Evolutionary conservation across 30 jellyfish, hydroid and myxozoan species (phyloP).

Genomic region (Aurelia sp.): DNA sequence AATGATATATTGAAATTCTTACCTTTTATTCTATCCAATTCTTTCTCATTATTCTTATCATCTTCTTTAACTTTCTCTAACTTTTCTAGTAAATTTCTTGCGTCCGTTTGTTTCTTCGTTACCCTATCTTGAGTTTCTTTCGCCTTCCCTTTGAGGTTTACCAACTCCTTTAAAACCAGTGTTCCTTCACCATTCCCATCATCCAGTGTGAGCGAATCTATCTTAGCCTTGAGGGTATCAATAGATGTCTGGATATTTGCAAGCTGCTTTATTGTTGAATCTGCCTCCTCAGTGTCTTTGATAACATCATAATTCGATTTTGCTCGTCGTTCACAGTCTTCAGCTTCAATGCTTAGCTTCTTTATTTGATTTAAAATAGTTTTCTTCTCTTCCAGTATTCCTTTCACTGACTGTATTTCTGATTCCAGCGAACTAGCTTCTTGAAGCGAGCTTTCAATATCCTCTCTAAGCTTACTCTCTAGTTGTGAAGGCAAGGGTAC

Average conservation of each 20-base stretch:
- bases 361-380: no score
- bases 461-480: background rate
- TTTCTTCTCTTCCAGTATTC: background rate
- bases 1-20: background rate
- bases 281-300: background rate
- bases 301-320: no score
- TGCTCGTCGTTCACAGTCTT: no score
- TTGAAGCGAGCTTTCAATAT: background rate
- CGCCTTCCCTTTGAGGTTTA: background rate
- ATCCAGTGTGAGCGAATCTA: background rate
- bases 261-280: background rate
- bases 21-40: background rate
- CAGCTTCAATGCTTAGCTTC: no score
- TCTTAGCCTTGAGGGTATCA: background rate
- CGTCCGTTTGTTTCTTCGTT: background rate
- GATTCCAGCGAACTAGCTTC: background rate
- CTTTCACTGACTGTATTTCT: no score
- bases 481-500: background rate
- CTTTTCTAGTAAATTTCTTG: background rate
- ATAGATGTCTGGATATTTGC: background rate
- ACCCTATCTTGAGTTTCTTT: background rate
- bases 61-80: slow-evolving; percentile 10
- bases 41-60: background rate
- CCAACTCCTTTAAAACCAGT: background rate
- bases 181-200: background rate